Evolutionary conservation across 2,797 vertebrate species (phyloP).

Genomic region (Molossus molossus): DNA sequence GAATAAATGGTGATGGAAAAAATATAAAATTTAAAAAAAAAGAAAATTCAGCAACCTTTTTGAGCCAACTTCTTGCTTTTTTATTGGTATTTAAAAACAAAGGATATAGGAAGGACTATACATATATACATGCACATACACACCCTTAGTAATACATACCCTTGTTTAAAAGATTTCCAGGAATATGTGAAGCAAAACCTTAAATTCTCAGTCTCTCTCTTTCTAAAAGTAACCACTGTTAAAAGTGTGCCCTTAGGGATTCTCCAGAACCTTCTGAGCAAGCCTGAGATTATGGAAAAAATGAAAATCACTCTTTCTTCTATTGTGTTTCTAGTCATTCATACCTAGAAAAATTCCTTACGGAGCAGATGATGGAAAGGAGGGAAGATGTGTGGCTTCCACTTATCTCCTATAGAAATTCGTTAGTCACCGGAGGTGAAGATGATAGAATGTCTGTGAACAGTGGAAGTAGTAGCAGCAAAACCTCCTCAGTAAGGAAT

Average conservation of each 20-base stretch:
- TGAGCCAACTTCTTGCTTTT: not conserved
- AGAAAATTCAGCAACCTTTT: conserved; percentile 38
- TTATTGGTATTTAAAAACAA: conserved; percentile 43
- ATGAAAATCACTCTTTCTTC: conserved; percentile 55
- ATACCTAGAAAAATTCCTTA: conserved; percentile 99
- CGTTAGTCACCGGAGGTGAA: conserved; percentile 97
- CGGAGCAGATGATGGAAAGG: conserved; percentile 98
- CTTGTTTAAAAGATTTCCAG: not conserved
- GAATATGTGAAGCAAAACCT: conserved; percentile 50
- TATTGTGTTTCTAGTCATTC: conserved; percentile 92
- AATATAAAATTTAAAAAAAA: not conserved
- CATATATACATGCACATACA: not conserved
- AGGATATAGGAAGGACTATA: not conserved
- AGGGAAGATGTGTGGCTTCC: conserved; percentile 99
- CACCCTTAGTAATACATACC: not conserved
- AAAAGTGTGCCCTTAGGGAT: not conserved
- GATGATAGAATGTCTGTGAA: conserved; percentile 98
- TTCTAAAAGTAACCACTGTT: conserved; percentile 30
- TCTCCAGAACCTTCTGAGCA: conserved; percentile 44
- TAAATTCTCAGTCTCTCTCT: conserved; percentile 54
- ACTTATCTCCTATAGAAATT: conserved; percentile 99
- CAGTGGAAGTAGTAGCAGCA: conserved; percentile 96
- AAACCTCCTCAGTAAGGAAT: conserved; percentile 96
- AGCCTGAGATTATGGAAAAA: not conserved
- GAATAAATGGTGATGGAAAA: not conserved